Conservation (phyloP, 2,113 vertebrate species). For the Bothrops jararaca region DNA sequence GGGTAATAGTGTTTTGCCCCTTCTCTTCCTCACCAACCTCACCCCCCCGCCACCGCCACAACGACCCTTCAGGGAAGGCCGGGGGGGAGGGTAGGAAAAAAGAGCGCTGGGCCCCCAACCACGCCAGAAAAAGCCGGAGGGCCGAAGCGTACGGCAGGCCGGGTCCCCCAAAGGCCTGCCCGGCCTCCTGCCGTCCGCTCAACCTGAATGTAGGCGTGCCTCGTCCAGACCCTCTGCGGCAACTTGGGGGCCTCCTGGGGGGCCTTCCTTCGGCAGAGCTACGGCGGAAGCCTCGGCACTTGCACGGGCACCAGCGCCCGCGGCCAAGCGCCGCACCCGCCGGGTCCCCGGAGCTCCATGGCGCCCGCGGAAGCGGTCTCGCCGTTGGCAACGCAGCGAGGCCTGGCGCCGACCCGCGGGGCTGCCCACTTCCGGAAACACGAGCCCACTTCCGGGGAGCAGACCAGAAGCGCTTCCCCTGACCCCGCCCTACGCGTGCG, state of each 20-base stretch:
- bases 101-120: neutral
- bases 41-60: neutral
- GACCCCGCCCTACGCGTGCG: neutral
- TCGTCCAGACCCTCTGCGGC: slow-evolving; percentile 82
- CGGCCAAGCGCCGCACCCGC: neutral
- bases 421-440: neutral
- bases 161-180: neutral
- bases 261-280: slow-evolving; percentile 43
- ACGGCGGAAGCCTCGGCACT: slow-evolving; percentile 48
- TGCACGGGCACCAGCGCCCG: slow-evolving; percentile 53
- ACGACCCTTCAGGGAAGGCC: neutral
- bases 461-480: no score
- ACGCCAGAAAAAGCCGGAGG: neutral
- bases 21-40: neutral
- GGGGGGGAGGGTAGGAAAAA: neutral
- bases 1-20: neutral
- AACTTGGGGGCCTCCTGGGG: slow-evolving; percentile 9
- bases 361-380: no score
- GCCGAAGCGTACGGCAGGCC: neutral
- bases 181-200: neutral
- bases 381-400: accelerated
- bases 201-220: slow-evolving; percentile 88
- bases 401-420: accelerated
- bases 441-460: no score
- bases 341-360: neutral